A percentile compares a stretch with the other conserved stretches of the same genome.
These are phyloP conservation scores for Archocentrus centrarchus DNA, from an alignment of 2,113 vertebrate species.

Conservation along the genomic window DNA sequence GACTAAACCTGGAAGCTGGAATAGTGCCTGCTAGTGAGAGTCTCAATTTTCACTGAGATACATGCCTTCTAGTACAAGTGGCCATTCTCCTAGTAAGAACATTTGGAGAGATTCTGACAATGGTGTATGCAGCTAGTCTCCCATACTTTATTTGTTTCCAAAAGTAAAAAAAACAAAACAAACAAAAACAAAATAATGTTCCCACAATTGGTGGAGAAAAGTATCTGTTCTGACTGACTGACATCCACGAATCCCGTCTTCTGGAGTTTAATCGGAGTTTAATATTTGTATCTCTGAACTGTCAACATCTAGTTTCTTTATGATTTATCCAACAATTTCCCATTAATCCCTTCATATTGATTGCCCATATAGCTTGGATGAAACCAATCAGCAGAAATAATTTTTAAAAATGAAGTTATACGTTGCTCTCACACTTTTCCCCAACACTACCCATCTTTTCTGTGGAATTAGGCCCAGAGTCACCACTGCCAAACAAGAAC, in stretches of 20 bases:
- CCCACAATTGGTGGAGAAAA: not conserved
- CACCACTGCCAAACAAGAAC: slow-evolving; percentile 90
- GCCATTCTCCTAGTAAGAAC: not conserved
- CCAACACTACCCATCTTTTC: not conserved
- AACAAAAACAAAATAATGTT: not conserved
- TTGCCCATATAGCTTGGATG: not conserved
- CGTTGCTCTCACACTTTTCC: not conserved
- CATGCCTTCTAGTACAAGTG: not conserved
- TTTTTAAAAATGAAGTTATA: not conserved
- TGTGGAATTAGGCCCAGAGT: slow-evolving; percentile 86
- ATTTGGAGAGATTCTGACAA: not conserved
- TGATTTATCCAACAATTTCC: not conserved
- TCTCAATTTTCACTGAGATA: too few species aligned
- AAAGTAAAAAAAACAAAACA: not conserved
- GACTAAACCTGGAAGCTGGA: not conserved
- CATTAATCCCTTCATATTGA: not conserved
- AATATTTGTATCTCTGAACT: not conserved
- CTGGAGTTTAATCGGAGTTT: not conserved
- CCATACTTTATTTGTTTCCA: not conserved
- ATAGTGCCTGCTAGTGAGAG: not conserved
- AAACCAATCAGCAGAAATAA: not conserved
- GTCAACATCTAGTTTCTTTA: not conserved
- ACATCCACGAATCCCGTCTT: not conserved
- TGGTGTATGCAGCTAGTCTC: not conserved
- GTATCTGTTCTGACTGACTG: not conserved